A percentile compares a stretch with the other conserved stretches of the same genome.
These are phyloP conservation scores for Darevskia nairensis DNA, from an alignment of 2,797 vertebrate genomes.

Conservation along the genomic window DNA sequence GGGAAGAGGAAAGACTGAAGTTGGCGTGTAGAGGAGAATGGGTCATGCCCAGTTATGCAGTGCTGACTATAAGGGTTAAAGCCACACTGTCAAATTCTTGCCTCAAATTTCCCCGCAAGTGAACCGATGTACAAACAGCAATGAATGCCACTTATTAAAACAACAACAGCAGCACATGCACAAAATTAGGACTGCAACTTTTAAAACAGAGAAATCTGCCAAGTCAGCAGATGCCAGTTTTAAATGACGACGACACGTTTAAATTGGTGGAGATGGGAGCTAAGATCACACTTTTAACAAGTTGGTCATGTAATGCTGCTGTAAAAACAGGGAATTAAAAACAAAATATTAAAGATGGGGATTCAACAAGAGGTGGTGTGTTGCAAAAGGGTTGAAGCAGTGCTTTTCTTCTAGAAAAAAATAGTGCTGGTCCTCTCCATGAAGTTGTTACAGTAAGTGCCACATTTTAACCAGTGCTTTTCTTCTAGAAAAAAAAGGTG, in stretches of 20 bases:
- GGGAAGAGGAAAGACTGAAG: background rate
- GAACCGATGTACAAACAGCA: background rate
- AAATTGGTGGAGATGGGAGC: background rate
- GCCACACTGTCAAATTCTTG: background rate
- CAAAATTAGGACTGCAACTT: background rate
- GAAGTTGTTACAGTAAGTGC: no score
- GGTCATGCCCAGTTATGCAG: background rate
- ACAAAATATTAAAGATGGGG: background rate
- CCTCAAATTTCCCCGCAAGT: background rate
- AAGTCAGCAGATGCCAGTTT: background rate
- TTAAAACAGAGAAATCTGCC: background rate
- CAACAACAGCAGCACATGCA: background rate
- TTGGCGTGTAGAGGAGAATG: no score
- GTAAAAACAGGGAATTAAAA: no score
- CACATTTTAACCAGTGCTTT: no score
- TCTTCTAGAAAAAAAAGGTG: no score
- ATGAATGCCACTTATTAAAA: background rate
- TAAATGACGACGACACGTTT: background rate
- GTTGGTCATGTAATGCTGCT: background rate
- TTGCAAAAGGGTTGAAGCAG: background rate
- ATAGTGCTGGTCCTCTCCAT: no score
- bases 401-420: no score
- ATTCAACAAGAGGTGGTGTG: background rate
- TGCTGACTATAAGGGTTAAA: background rate
- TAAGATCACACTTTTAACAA: background rate